A percentile compares a stretch with the other conserved stretches of the same genome.
phyloP scores from a whole-genome alignment of 2,888 invertebrate genomes.

The Drosophila histrio region DNA sequence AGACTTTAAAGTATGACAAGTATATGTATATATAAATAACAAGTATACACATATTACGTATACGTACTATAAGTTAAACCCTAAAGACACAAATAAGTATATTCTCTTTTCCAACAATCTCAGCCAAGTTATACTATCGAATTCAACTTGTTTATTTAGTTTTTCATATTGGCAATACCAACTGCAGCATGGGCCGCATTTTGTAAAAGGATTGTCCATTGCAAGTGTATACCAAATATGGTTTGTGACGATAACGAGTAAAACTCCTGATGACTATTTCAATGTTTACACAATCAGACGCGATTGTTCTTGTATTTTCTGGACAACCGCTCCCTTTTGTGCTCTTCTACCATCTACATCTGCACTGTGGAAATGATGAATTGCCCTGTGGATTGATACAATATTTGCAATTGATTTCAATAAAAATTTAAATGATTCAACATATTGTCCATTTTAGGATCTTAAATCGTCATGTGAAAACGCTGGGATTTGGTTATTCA shows the following conservation, averaged over 20 bases:
- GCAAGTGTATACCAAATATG: background rate
- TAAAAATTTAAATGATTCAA: constrained; percentile 47
- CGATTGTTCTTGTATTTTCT: constrained; percentile 18
- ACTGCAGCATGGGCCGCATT: too few species aligned
- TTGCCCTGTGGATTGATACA: constrained; percentile 33
- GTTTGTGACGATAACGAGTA: background rate
- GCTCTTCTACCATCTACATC: background rate
- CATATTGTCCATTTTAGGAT: constrained; percentile 43
- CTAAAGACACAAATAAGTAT: background rate
- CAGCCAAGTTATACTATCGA: background rate
- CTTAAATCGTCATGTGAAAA: constrained; percentile 42
- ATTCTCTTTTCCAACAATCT: background rate
- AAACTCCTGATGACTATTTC: constrained; percentile 15
- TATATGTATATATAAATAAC: too few species aligned
- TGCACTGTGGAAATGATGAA: constrained; percentile 11
- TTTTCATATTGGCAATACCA: background rate
- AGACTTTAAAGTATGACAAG: too few species aligned
- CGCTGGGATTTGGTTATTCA: constrained; percentile 24
- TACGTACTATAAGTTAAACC: background rate
- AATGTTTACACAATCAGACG: constrained; percentile 31
- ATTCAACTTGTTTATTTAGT: background rate
- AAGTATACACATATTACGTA: background rate
- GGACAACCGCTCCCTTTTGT: background rate
- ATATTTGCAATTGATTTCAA: constrained; percentile 56
- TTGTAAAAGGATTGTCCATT: background rate